Base-by-base conservation (phyloP, 1,140 invertebrate genomes). In the Danaus melanippus region DNA sequence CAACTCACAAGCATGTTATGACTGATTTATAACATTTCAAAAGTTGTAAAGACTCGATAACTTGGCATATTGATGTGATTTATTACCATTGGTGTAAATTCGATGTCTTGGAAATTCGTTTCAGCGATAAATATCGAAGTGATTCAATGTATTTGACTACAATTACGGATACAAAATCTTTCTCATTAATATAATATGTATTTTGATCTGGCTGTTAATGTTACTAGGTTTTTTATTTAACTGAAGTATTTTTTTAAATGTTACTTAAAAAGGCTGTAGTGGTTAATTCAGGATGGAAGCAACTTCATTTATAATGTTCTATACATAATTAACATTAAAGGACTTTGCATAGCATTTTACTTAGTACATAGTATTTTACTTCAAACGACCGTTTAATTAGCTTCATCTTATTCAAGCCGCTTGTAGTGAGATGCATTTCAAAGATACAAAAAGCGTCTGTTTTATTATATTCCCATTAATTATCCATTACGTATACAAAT, bases 1-100 rank as follows among this genome's bases (percentile, higher is more conserved):
- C 59, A 62, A 57, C 59, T 53, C 12, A 49, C 50, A 53, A 50
- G 57, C 59, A 48, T 51, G 50, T 56, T 43, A 32, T 32, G 40
- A 17, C 39, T 53, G 54, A 57, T 57, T 62, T 63, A 58, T 58
- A 55, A 50, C 21, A 11, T 32, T 21, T 40, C 32, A 42, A 17
- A 53, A 32, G 43, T 56, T 49, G 53, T 56, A 49, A 56, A 49
- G 53, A 40, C 53, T 56, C 42, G 50, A 52, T 56, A 56, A 43
- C 15, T 17, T 56, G 53, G 47, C 53, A 48, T 56, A 56, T 56
- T 56, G 46, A 39, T 56, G 49, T 44, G 46, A 56, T 56, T 56
- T 56, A 56, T 42, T 32, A 32, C 21, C 21, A 32, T 32, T 32
- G 21, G 21, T 32, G 21, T 32, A 32, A 32, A 32, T 32, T 32